Evolutionary conservation across 1,140 invertebrate genomes (phyloP).

Genomic region (Arctopsyche grandis): DNA sequence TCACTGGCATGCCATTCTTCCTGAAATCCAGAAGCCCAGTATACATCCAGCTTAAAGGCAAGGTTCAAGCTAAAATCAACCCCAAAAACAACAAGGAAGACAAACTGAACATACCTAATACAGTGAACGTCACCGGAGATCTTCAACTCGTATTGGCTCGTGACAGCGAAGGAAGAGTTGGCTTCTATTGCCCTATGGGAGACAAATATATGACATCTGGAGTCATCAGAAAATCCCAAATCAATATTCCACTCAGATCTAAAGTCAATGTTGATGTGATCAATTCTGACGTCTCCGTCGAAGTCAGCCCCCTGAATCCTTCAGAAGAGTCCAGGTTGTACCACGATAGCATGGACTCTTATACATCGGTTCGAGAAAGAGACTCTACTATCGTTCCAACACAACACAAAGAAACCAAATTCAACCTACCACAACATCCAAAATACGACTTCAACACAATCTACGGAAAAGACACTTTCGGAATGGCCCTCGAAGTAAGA

Average conservation of each 20-base stretch:
- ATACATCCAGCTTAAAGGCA: slow-evolving; percentile 62
- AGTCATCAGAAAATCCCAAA: slow-evolving; percentile 68
- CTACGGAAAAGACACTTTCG: slow-evolving; percentile 59
- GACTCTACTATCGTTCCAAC: slow-evolving; percentile 63
- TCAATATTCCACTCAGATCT: slow-evolving; percentile 66
- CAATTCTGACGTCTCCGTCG: slow-evolving; percentile 61
- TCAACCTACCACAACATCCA: slow-evolving; percentile 58
- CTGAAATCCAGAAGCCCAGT: slow-evolving; percentile 69
- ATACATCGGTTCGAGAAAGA: slow-evolving; percentile 67
- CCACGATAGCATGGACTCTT: slow-evolving; percentile 70
- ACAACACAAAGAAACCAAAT: slow-evolving; percentile 59
- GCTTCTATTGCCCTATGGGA: slow-evolving; percentile 72
- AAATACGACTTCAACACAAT: slow-evolving; percentile 57
- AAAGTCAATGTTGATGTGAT: slow-evolving; percentile 62
- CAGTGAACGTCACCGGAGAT: slow-evolving; percentile 60
- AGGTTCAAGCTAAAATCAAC: slow-evolving; percentile 56
- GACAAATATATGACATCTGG: slow-evolving; percentile 69
- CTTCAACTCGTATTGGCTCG: slow-evolving; percentile 62
- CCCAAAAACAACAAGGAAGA: background rate
- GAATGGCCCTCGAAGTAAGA: slow-evolving; percentile 64
- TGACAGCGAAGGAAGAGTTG: slow-evolving; percentile 68
- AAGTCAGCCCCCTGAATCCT: slow-evolving; percentile 62
- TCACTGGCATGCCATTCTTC: slow-evolving; percentile 74
- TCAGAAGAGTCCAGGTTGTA: slow-evolving; percentile 65
- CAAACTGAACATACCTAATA: background rate